Evolutionary conservation across 1,140 invertebrate genomes (phyloP), one percentile per base, ranked within the genome.

Genomic region (Eumeta japonica): DNA sequence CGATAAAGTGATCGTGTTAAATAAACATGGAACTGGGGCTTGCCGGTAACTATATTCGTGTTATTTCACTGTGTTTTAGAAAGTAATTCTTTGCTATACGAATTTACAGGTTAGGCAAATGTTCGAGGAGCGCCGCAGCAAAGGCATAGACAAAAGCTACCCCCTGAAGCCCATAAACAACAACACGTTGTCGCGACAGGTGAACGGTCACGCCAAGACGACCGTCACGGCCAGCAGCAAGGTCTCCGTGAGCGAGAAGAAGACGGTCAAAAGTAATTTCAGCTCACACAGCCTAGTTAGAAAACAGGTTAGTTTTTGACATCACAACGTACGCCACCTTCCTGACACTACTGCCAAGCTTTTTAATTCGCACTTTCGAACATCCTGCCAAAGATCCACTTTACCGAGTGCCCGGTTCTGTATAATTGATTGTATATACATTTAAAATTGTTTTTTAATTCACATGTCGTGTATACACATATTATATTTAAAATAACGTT

Each of bases 131-230:
- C 77, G 87, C 10, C 78, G 87, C 16, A 81, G 80, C 33, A 80
- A 80, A 3, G 88, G 88, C 16, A 86, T 89, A 46, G 88, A 91
- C 72, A 85, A 86, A 40, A 88, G 86, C 56, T 87, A 90, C 67
- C 87, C 87, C 0, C 64, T 91, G 10, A 85, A 89, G 51, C 88
- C 88, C 0, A 65, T 87, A 20, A 62, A 68, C 15, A 75, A 70
- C 42, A 68, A 68, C 20, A 64, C 66, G 29, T 52, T 73, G 43
- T 73, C 65, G 28, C 48, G 60, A 12, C 44, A 67, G 16, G 58
- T 53, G 2, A 75, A 77, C 37, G 66, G 66, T 0, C 65, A 55
- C 43, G 44, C 43, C 3, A 70, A 70, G 29, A 56, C 62, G 4
- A 42, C 58, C 9, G 46, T 39, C 16, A 48, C 32, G 33, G 37